Percentiles rank a stretch among this genome's conserved stretches.
These are phyloP conservation scores for Ovibos moschatus DNA, from an alignment of 2,113 vertebrate species.

Conservation along the genomic window DNA sequence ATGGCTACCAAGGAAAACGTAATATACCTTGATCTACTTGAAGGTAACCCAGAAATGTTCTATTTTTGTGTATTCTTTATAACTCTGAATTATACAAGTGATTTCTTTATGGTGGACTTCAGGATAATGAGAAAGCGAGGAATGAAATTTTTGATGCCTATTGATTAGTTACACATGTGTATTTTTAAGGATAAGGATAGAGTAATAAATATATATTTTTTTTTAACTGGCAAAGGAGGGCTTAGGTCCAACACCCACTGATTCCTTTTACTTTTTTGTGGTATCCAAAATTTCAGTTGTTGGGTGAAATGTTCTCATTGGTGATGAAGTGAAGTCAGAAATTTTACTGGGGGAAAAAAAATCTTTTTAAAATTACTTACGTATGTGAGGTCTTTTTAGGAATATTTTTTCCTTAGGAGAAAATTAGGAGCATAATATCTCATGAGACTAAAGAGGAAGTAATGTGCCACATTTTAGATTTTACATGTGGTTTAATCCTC, in stretches of 20 bases:
- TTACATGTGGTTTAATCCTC: background rate
- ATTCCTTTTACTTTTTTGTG: conserved; percentile 13
- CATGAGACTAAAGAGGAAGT: background rate
- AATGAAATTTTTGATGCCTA: background rate
- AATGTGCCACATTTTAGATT: background rate
- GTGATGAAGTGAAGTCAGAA: background rate
- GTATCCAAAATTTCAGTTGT: background rate
- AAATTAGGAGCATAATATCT: background rate
- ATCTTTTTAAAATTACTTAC: background rate
- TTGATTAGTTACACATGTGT: background rate
- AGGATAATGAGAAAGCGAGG: background rate
- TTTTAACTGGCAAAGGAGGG: background rate
- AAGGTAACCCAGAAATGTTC: background rate
- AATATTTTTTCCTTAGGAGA: conserved; percentile 5
- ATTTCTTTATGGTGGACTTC: background rate
- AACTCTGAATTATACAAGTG: conserved; percentile 2
- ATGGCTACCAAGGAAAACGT: background rate
- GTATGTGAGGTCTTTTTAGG: background rate
- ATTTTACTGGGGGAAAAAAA: background rate
- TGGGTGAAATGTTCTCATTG: background rate
- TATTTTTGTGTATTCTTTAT: background rate
- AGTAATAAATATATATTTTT: background rate
- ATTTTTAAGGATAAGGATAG: conserved; percentile 22
- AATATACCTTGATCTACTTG: background rate
- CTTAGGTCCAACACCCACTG: background rate